Percentiles rank a stretch among this genome's conserved stretches.
These are phyloP conservation scores for Drosophila littoralis DNA, from an alignment of 1,140 invertebrate genomes.

Conservation along the genomic window DNA sequence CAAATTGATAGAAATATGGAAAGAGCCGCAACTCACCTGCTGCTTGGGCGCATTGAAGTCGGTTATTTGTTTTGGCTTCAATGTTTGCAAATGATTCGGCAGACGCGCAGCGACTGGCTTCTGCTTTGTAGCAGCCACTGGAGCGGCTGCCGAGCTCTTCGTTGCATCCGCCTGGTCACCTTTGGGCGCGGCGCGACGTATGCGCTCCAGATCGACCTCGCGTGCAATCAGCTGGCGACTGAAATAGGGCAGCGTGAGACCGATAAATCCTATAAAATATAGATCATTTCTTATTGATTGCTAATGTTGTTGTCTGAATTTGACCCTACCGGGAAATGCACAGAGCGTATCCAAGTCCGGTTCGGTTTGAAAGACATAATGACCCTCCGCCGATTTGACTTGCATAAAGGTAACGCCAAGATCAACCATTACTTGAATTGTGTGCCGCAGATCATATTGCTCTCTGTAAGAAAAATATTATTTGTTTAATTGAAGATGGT, in stretches of 20 bases:
- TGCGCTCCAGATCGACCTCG: conserved; percentile 90
- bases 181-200: conserved; percentile 85
- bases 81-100: conserved; percentile 88
- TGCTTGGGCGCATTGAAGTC: conserved; percentile 81
- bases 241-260: conserved; percentile 86
- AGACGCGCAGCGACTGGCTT: conserved; percentile 65
- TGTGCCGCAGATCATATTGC: conserved; percentile 88
- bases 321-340: conserved; percentile 60
- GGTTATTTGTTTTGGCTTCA: conserved; percentile 86
- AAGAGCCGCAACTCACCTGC: conserved; percentile 50
- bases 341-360: conserved; percentile 87
- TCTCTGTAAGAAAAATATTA: conserved; percentile 86
- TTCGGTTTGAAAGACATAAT: conserved; percentile 92
- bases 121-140: conserved; percentile 35
- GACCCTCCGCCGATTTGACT: conserved; percentile 90
- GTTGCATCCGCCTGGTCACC: conserved; percentile 13
- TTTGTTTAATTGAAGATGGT: background rate
- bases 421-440: conserved; percentile 94
- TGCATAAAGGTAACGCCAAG: conserved; percentile 95
- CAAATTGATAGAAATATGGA: conserved; percentile 58
- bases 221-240: conserved; percentile 91
- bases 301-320: background rate
- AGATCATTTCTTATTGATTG: background rate
- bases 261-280: conserved; percentile 52
- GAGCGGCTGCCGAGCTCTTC: conserved; percentile 26